These are phyloP conservation scores for Dinocampus coccinellae DNA, from an alignment of 2,888 invertebrate genomes.

Conservation along the genomic window DNA sequence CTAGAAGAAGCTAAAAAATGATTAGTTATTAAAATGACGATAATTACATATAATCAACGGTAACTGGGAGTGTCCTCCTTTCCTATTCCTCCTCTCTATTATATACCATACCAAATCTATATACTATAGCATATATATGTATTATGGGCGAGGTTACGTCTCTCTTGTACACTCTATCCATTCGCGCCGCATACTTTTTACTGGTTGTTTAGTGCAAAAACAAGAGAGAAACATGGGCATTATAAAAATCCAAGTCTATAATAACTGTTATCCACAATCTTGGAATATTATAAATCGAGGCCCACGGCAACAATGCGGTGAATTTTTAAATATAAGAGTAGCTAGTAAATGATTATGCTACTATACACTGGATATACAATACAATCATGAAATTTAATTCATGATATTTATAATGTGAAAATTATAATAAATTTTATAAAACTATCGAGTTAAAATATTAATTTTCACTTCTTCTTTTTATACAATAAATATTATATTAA, in stretches of 20 bases:
- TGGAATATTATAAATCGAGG: conserved; percentile 54
- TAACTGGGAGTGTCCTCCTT: conserved; percentile 65
- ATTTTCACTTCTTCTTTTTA: too few species aligned
- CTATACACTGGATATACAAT: not conserved
- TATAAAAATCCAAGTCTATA: conserved; percentile 65
- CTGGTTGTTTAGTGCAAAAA: conserved; percentile 40
- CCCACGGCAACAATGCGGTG: conserved; percentile 46
- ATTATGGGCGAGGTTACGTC: conserved; percentile 31
- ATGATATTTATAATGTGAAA: not conserved
- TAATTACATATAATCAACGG: conserved; percentile 69
- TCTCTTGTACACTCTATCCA: conserved; percentile 36
- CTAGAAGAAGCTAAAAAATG: conserved; percentile 59
- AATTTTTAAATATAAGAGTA: conserved; percentile 7
- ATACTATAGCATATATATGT: conserved; percentile 17
- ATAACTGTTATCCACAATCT: conserved; percentile 70
- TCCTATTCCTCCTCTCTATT: conserved; percentile 12
- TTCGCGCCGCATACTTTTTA: conserved; percentile 31
- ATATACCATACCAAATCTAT: conserved; percentile 12
- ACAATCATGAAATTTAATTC: not conserved
- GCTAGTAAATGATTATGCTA: not conserved
- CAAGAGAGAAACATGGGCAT: conserved; percentile 57
- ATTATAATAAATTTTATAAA: not conserved
- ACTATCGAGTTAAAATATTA: too few species aligned
- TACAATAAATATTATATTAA: too few species aligned
- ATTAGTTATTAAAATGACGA: conserved; percentile 70